Evolutionary conservation across 1,140 invertebrate species (phyloP).

Genomic region (Drosophila sulfurigaster): DNA sequence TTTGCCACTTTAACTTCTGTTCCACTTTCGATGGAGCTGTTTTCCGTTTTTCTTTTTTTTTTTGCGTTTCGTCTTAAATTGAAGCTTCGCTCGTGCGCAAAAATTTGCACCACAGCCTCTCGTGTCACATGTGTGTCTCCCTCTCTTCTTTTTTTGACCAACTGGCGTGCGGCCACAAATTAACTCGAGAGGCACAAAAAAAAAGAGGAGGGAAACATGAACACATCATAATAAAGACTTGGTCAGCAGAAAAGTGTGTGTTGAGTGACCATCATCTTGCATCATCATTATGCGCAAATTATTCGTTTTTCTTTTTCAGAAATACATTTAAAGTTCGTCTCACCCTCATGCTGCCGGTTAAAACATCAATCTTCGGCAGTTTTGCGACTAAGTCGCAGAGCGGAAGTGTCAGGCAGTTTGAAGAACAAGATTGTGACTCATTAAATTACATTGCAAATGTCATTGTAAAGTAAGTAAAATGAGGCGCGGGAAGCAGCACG

Average conservation of each 20-base stretch:
- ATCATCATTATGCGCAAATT: slow-evolving; percentile 49
- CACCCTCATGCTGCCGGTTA: slow-evolving; percentile 17
- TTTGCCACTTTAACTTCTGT: slow-evolving; percentile 29
- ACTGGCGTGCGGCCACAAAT: slow-evolving; percentile 71
- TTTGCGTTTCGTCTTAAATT: slow-evolving; percentile 53
- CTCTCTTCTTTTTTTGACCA: slow-evolving; percentile 26
- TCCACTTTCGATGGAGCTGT: slow-evolving; percentile 16
- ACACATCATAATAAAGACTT: slow-evolving; percentile 75
- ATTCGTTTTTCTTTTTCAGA: slow-evolving; percentile 55
- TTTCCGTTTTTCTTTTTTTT: too few relatives aligned
- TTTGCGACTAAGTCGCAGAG: slow-evolving; percentile 21
- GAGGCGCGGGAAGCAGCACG: slow-evolving; percentile 39
- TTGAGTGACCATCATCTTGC: not conserved
- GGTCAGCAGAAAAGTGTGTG: slow-evolving; percentile 64
- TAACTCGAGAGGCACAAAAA: slow-evolving; percentile 55
- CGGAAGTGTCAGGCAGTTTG: slow-evolving; percentile 80
- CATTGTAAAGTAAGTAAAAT: slow-evolving; percentile 82
- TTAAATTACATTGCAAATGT: slow-evolving; percentile 84
- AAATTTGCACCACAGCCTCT: slow-evolving; percentile 63
- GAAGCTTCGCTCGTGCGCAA: slow-evolving; percentile 72
- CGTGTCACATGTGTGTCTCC: slow-evolving; percentile 53
- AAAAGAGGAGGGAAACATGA: slow-evolving; percentile 19
- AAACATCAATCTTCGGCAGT: slow-evolving; percentile 69
- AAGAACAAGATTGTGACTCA: slow-evolving; percentile 80
- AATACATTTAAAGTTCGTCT: slow-evolving; percentile 70